These are phyloP conservation scores for Emydocephalus ijimae DNA, from an alignment of 2,113 vertebrate genomes.

Conservation along the genomic window DNA sequence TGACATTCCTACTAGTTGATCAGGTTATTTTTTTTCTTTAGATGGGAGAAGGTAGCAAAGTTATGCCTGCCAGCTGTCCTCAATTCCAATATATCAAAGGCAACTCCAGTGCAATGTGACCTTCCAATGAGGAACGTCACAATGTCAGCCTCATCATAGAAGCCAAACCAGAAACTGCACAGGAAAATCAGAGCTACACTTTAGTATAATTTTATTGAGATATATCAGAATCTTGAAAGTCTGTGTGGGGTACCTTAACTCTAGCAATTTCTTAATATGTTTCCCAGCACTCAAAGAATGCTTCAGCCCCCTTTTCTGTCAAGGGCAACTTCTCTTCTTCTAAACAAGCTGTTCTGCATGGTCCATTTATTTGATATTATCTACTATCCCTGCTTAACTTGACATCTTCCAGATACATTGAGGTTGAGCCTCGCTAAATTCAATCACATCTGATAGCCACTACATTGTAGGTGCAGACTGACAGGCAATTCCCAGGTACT, in stretches of 20 bases:
- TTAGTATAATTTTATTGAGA: background rate
- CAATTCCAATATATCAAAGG: background rate
- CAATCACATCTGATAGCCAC: background rate
- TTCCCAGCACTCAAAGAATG: background rate
- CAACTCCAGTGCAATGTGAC: background rate
- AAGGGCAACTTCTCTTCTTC: background rate
- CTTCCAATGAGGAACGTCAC: background rate
- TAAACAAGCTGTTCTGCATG: background rate
- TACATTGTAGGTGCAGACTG: background rate
- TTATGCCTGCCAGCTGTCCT: background rate
- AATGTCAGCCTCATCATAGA: background rate
- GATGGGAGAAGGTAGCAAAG: background rate
- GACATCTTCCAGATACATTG: background rate
- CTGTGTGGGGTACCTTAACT: background rate
- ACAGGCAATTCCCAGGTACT: background rate
- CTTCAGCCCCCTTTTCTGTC: background rate
- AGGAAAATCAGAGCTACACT: background rate
- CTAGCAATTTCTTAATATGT: background rate
- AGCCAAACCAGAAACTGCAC: background rate
- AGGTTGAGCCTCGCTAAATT: background rate
- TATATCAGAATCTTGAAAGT: background rate
- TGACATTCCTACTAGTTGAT: background rate
- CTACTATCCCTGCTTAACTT: background rate
- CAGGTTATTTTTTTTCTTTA: background rate
- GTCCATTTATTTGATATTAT: background rate